Evolutionary conservation across 2,113 vertebrate genomes (phyloP), one percentile per base, ranked within the genome.

Genomic region (Onychostruthus taczanowskii): DNA sequence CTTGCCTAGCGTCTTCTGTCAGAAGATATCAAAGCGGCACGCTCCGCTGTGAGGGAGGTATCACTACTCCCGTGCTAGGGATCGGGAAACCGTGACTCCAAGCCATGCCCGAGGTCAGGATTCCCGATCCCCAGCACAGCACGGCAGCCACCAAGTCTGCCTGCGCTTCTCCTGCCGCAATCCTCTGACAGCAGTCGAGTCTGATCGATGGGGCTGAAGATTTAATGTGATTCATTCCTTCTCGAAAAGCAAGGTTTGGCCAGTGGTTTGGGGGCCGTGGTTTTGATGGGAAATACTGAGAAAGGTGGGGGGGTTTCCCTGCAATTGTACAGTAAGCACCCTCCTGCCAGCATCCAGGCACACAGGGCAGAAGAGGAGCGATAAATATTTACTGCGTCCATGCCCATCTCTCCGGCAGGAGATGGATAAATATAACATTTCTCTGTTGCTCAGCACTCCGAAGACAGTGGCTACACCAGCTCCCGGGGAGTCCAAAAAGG

Each of bases 1-100:
- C 96, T 91, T 93, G 93, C 84, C 69, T 81, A 10, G 85, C 7
- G 73, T 72, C 92, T 96, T 79, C 92, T 94, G 90, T 94, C 95
- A 96, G 77, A 31, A 87, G 94, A 58, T 82, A 93, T 87, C 93
- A 92, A 92, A 87, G 95, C 30, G 2, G 89, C 80, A 63, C 43
- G 52, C 28, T 43, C 69, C 1, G 39, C 89, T 9, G 8, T 4
- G 58, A 94, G 78, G 89, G 78, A 73, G 50, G 63, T 22, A 90
- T 43, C 7, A 0, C 84, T 47, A 0, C 47, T 55, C 28, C 43
- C 63, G 67, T 1, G 7, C 23, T 47, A 30, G 30, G 44, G 77
- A 89, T 41, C 0, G 5, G 78, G 70, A 67, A 83, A 39, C 30
- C 2, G 59, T 4, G 37, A 28, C 79, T 87, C 89, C 4, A 0